Conservation (phyloP, 1,140 invertebrate genomes). For the Hylyphantes graminicola region DNA sequence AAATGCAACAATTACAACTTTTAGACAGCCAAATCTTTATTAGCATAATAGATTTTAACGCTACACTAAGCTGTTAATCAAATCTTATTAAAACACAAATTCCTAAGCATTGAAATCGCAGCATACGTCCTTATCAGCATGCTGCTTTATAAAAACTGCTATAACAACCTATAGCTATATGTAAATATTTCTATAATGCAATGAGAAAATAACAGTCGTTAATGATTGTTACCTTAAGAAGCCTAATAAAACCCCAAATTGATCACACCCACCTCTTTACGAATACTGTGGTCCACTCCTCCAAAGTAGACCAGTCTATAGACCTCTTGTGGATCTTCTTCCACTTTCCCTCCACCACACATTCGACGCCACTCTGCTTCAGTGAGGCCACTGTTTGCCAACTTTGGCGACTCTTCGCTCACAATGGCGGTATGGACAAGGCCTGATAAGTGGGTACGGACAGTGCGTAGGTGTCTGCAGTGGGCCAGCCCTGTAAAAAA, state of each 20-base stretch:
- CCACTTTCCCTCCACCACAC: conserved; percentile 69
- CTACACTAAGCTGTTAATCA: too few relatives aligned
- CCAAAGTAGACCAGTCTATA: conserved; percentile 87
- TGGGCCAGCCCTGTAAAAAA: conserved; percentile 79
- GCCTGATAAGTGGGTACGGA: conserved; percentile 90
- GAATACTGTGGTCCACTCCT: conserved; percentile 81
- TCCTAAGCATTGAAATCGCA: too few relatives aligned
- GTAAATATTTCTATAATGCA: neutral
- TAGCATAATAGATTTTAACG: too few relatives aligned
- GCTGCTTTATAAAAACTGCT: too few relatives aligned
- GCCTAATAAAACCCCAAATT: neutral
- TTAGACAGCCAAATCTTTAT: too few relatives aligned
- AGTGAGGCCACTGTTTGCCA: conserved; percentile 74
- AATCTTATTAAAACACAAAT: too few relatives aligned
- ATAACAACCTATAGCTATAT: too few relatives aligned
- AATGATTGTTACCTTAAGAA: neutral
- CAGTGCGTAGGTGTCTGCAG: conserved; percentile 89
- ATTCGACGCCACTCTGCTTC: conserved; percentile 75
- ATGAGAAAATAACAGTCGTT: neutral
- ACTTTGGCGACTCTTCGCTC: conserved; percentile 62
- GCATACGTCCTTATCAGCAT: too few relatives aligned
- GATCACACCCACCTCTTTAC: conserved; percentile 74
- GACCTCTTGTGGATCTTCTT: conserved; percentile 75
- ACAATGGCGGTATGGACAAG: conserved; percentile 76
- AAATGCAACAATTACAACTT: too few relatives aligned